Evolutionary conservation across 2,113 vertebrate species (phyloP).

Genomic region (Pseudopipra pipra): DNA sequence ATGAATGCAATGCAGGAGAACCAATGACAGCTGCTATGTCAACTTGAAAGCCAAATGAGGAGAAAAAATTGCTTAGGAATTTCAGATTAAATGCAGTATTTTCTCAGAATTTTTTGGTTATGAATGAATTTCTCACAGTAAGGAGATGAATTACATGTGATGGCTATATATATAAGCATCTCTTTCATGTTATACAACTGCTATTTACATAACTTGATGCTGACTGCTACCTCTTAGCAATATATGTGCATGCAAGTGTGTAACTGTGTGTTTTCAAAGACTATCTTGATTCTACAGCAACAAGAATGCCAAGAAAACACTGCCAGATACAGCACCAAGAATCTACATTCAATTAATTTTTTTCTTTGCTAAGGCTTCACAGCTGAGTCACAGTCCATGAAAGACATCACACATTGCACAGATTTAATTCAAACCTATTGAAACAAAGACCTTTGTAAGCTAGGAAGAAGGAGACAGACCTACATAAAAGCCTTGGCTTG

Average conservation of each 20-base stretch:
- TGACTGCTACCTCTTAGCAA: background rate
- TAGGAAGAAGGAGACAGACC: background rate
- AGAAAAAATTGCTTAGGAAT: background rate
- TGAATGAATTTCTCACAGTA: background rate
- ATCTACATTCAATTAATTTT: background rate
- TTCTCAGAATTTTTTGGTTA: background rate
- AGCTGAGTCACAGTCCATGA: background rate
- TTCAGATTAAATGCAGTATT: background rate
- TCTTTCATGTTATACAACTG: background rate
- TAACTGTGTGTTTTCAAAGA: background rate
- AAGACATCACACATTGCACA: background rate
- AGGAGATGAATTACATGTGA: background rate
- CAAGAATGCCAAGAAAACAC: background rate
- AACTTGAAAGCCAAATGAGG: background rate
- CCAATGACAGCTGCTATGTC: background rate
- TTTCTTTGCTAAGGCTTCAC: background rate
- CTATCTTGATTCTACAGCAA: background rate
- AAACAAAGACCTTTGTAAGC: background rate
- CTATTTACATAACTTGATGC: background rate
- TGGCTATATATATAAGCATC: background rate
- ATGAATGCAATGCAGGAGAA: background rate
- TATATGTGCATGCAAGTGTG: background rate
- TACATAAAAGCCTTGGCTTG: background rate
- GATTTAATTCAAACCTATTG: background rate
- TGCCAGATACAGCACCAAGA: background rate